Percentiles rank a stretch among this genome's conserved stretches.
phyloP scores from a whole-genome alignment of 2,888 invertebrate species.

The Pheosia tremula region DNA sequence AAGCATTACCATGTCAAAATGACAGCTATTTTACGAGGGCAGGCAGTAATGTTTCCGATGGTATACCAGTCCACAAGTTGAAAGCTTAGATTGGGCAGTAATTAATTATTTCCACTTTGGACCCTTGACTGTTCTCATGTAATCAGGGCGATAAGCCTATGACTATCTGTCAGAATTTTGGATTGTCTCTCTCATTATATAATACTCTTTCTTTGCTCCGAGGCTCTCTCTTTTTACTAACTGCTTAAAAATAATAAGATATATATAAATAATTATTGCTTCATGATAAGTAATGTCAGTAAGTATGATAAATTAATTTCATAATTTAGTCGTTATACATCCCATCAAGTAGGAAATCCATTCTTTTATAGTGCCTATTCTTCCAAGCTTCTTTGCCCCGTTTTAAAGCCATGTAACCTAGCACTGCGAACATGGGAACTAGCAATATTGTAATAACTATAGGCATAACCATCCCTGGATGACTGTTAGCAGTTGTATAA shows the following conservation, averaged over 20 bases:
- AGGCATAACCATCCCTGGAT: conserved; percentile 89
- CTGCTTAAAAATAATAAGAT: background rate
- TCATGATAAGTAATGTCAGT: background rate
- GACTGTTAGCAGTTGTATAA: conserved; percentile 54
- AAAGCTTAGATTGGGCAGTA: no score
- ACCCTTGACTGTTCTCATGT: no score
- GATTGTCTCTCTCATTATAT: no score
- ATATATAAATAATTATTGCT: conserved; percentile 4
- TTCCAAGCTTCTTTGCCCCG: conserved; percentile 93
- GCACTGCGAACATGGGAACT: conserved; percentile 89
- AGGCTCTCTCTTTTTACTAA: no score
- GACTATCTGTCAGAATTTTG: no score
- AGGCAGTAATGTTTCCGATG: no score
- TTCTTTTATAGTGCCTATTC: conserved; percentile 92
- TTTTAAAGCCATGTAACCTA: conserved; percentile 87
- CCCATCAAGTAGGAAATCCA: conserved; percentile 95
- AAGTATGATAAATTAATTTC: background rate
- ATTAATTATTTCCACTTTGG: no score
- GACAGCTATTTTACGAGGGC: no score
- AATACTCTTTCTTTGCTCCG: no score
- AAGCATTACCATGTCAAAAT: no score
- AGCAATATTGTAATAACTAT: conserved; percentile 89
- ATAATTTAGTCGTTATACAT: conserved; percentile 92
- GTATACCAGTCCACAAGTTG: no score
- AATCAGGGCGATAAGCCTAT: no score